Evolutionary conservation across 2,113 vertebrate species (phyloP).

Genomic region (Cheilinus undulatus): DNA sequence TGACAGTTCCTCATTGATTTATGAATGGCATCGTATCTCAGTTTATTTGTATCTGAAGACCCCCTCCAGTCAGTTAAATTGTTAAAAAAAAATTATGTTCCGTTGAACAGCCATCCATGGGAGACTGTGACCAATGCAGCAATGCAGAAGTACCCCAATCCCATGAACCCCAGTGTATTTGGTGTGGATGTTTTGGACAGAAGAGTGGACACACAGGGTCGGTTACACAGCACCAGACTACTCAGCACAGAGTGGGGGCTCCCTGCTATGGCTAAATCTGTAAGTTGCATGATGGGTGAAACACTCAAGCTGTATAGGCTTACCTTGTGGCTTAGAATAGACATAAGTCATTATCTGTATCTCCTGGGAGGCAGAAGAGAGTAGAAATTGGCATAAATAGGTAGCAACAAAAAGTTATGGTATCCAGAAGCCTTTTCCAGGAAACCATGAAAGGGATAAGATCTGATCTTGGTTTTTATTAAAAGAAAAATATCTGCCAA

Average conservation of each 20-base stretch:
- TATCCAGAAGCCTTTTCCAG: background rate
- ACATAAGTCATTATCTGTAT: background rate
- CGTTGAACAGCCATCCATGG: slow-evolving; percentile 91
- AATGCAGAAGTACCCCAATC: slow-evolving; percentile 99
- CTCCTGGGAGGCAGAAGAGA: no score
- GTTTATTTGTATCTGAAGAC: background rate
- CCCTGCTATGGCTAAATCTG: slow-evolving; percentile 93
- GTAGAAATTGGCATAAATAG: no score
- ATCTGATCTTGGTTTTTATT: no score
- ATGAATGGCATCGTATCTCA: no score
- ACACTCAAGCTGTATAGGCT: no score
- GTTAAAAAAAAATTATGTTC: background rate
- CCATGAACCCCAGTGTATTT: slow-evolving; percentile 96
- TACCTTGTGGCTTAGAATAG: background rate
- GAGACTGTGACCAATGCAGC: slow-evolving; percentile 96
- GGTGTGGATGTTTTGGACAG: slow-evolving; percentile 95
- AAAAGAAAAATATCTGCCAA: no score
- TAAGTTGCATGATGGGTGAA: slow-evolving; percentile 69
- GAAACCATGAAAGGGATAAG: no score
- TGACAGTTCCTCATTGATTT: background rate
- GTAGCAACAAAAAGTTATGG: no score
- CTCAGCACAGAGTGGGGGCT: slow-evolving; percentile 98
- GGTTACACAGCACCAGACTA: slow-evolving; percentile 92
- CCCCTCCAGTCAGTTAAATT: background rate
- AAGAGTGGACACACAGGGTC: slow-evolving; percentile 86